Evolutionary conservation across 2,888 invertebrate species (phyloP), one percentile per base, ranked within the genome.

Genomic region (Chirona hameri): DNA sequence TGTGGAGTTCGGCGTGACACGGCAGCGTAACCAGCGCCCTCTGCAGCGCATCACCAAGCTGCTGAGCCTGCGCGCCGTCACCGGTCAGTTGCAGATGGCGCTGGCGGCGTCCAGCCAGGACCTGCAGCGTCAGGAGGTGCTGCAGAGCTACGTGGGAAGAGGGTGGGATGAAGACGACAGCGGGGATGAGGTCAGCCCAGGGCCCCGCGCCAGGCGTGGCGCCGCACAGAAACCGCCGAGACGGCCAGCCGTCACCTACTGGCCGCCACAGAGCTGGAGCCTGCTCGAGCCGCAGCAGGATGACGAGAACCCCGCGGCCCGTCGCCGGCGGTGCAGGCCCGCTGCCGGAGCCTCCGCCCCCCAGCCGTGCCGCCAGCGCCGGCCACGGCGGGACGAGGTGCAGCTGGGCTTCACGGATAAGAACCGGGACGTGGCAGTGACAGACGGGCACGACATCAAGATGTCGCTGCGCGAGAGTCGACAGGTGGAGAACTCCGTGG

Each of bases 221-320:
- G 2, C 10, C 65, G 18, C 57, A 7, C n/a, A 65, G 27, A 65
- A 65, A 9, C 27, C 24, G 14, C 65, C 24, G 27, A 12, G 24
- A 0, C 65, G 65, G n/a, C 10, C 65, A 7, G 27, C 65, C n/a
- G 65, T 65, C 65, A 65, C 10, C 27, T 65, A 65, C 65, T 65
- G 65, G 65, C 65, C 65, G n/a, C 65, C 65, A 7, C 65, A 65
- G 65, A 65, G 65, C 65, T 27, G 65, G 65, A 65, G 65, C 65
- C 65, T 27, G 10, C 65, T 65, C 5, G 65, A 27, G 9, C 65
- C 65, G 9, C 52, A 52, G 12, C 12, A 52, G 18, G 65, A 24
- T 10, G 65, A 65, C 4, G 60, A 60, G 60, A 4, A 24, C 24
- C 21, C 24, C 7, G 18, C 57, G 65, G 12, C 65, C 0, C 7